Base-by-base conservation (phyloP, 1,140 invertebrate genomes). In the Probaryconus sp. region DNA sequence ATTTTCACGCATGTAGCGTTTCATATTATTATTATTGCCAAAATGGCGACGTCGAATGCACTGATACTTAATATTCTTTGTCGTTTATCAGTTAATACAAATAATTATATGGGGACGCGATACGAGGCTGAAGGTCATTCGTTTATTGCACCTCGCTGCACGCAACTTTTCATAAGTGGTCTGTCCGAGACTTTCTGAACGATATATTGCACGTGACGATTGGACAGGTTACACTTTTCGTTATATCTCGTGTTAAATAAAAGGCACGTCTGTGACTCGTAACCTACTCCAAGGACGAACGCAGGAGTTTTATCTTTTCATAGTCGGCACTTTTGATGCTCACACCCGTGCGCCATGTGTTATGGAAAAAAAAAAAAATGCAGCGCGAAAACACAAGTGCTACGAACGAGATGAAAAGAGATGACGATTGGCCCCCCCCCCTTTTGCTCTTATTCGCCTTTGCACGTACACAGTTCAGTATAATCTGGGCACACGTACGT, bases 381-480 rank as follows among this genome's bases (percentile, higher is more conserved):
- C 33, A 35, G 33, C 35, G 43, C 31, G 55, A 48, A 38, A 40
- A 42, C n/a, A 42, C 20, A 5, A 42, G 24, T 20, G 45, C 51
- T 2, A 21, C 31, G 40, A 45, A 33, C 18, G 21, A 47, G 30
- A 45, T 10, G 16, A 35, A 40, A 10, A 30, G 35, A 21, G 16
- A 35, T n/a, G 30, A n/a, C 16, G 17, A 38, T 13, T 1, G 3
- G 1, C 24, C 31, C 21, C 9, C 1, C 24, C 31, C 21, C 9
- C 1, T 50, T 37, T 48, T 18, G 63, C 40, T 47, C 42, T 28
- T n/a, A 18, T 47, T 45, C 38, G 47, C 28, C 38, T n/a, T 38
- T 21, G 47, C 67, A 70, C 67, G 67, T 70, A 70, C 37, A 31
- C 30, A 50, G 33, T 43, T 16, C 6, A 14, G 37, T 51, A 67